Evolutionary conservation across 2,888 invertebrate genomes (phyloP).

Genomic region (Protonemura montana): DNA sequence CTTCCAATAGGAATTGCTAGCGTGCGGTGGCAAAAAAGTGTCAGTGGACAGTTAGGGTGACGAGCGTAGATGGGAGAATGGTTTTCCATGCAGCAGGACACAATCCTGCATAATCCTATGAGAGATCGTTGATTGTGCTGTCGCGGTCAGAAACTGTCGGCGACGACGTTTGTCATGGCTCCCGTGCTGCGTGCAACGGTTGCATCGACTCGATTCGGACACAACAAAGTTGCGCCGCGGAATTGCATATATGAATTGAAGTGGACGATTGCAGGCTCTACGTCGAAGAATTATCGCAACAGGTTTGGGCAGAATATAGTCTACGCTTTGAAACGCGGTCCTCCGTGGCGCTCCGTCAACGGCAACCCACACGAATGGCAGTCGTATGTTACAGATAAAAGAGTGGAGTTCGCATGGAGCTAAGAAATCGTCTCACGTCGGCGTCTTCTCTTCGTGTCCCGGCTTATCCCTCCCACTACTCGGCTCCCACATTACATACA

Average conservation of each 20-base stretch:
- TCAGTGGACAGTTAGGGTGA: slow-evolving; percentile 1
- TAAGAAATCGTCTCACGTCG: background rate
- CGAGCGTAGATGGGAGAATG: slow-evolving; percentile 30
- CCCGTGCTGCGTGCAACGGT: background rate
- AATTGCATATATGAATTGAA: background rate
- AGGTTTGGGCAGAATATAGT: slow-evolving; percentile 2
- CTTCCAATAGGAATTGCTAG: background rate
- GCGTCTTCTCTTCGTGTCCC: slow-evolving; percentile 13
- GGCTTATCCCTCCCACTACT: slow-evolving; percentile 26
- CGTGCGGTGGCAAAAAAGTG: slow-evolving; percentile 2
- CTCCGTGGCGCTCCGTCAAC: background rate
- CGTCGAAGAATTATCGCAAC: background rate
- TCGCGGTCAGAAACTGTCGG: slow-evolving; percentile 14
- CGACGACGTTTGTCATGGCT: slow-evolving; percentile 9
- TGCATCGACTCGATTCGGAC: background rate
- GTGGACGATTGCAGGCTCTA: background rate
- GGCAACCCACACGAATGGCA: slow-evolving; percentile 17
- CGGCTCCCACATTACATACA: background rate
- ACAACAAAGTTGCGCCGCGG: background rate
- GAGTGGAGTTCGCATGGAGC: background rate
- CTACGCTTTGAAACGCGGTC: background rate
- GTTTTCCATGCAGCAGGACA: background rate
- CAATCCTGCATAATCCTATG: slow-evolving; percentile 34
- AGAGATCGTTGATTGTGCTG: slow-evolving; percentile 37
- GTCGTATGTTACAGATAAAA: background rate